Evolutionary conservation across 92 coral and sea anemone genomes (phyloP), one percentile per base, ranked within the genome.

Genomic region (Pocillopora grandis): DNA sequence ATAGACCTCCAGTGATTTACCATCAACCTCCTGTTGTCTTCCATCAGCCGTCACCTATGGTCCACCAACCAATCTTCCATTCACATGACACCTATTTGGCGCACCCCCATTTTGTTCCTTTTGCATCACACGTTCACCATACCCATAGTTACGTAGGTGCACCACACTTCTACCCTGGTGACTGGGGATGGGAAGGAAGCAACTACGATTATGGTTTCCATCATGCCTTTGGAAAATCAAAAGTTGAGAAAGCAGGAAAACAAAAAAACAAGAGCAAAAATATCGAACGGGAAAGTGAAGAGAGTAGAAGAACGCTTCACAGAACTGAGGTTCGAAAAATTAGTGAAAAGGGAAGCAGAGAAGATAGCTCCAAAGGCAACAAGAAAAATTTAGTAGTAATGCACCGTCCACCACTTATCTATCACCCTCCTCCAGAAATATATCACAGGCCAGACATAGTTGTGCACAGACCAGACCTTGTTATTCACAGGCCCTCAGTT

Each of bases 401-500:
- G 88, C 98, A 85, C 56, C 97, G 98, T n/a, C 98, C 98, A 9
- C 95, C 98, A 52, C 90, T 95, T 23, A 89, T 95, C 21, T 95
- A 95, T 77, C 98, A 95, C 79, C 98, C 98, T 2, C 98, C 98
- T 10, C 98, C 98, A 55, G 98, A 95, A 77, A 85, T 95, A n/a
- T 95, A 95, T 76, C 95, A 95, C 66, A 88, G 94, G 37, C 98
- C 98, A 33, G 94, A 90, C 66, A 84, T 95, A 18, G 79, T 95
- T 37, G 79, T 95, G 2, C 98, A 95, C 70, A 80, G 98, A 76
- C 97, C 98, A 21, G 98, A 95, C 62, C 85, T 95, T 31, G 95
- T 93, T 1, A 90, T 95, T 67, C 98, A 95, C 84, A 92, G 98
- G 57, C 98, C 98, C 2, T 95, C 98, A 11, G 92, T 95, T 10